phyloP scores from a whole-genome alignment of 1,140 invertebrate genomes.

The Maconellicoccus hirsutus region DNA sequence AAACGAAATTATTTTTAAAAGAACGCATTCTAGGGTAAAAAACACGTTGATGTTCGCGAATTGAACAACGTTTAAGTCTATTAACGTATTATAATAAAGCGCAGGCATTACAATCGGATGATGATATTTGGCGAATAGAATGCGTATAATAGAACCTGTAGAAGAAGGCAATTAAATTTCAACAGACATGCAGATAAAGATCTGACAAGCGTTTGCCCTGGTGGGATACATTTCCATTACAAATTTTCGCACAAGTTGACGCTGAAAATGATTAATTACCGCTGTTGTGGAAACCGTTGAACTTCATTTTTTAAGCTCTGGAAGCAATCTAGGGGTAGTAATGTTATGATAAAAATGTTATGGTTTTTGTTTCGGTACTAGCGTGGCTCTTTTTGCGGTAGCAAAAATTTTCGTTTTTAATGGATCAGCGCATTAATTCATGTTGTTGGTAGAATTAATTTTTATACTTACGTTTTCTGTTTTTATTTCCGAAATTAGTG shows the following conservation, averaged over 20 bases:
- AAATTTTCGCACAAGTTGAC: neutral
- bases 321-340: neutral
- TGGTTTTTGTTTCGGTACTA: too few relatives aligned
- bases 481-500: too few relatives aligned
- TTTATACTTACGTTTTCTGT: too few relatives aligned
- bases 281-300: neutral
- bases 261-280: conserved; percentile 9
- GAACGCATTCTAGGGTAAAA: neutral
- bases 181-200: conserved; percentile 8
- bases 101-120: neutral
- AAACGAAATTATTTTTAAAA: neutral
- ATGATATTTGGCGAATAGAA: neutral
- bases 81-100: neutral
- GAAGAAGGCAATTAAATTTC: neutral
- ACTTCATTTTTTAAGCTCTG: neutral
- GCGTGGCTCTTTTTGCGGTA: neutral
- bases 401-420: neutral
- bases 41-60: neutral
- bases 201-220: neutral
- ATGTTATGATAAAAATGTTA: neutral
- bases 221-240: neutral
- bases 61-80: neutral
- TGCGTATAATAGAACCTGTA: too few relatives aligned
- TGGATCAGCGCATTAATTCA: neutral
- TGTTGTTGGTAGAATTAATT: too few relatives aligned